Conservation (phyloP, 2,113 vertebrate genomes). For the Lophius piscatorius region DNA sequence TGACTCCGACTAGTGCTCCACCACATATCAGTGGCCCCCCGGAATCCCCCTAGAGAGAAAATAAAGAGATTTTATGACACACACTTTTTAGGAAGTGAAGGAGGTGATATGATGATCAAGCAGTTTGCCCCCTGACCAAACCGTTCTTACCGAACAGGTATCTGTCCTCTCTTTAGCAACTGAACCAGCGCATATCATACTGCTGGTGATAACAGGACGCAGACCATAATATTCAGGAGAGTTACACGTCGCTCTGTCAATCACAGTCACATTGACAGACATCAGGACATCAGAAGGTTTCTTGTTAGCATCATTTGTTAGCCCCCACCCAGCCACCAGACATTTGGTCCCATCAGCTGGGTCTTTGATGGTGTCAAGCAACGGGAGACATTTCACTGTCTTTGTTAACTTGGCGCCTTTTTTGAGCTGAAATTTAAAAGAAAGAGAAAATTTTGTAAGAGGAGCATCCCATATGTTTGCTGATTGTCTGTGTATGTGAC, state of each 20-base stretch:
- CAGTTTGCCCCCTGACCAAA: background rate
- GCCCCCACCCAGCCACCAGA: slow-evolving; percentile 76
- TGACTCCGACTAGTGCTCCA: slow-evolving; percentile 50
- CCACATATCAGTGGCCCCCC: slow-evolving; percentile 75
- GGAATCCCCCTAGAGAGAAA: slow-evolving; percentile 70
- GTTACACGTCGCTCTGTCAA: slow-evolving; percentile 65
- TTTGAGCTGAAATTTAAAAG: slow-evolving; percentile 54
- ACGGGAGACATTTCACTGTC: slow-evolving; percentile 32
- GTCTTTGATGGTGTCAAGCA: background rate
- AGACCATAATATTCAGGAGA: slow-evolving; percentile 54
- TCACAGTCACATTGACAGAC: slow-evolving; percentile 64
- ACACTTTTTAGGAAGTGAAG: too few species aligned
- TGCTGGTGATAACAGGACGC: slow-evolving; percentile 42
- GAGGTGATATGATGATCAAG: background rate
- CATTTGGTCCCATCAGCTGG: slow-evolving; percentile 27
- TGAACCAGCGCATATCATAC: slow-evolving; percentile 75
- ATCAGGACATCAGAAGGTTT: slow-evolving; percentile 60
- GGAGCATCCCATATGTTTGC: background rate
- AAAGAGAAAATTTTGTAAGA: background rate
- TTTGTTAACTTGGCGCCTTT: slow-evolving; percentile 40
- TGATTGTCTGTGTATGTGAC: background rate
- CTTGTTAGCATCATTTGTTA: fast-evolving
- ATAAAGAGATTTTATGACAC: background rate
- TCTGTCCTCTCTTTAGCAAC: background rate
- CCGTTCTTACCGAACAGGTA: slow-evolving; percentile 48